Base-by-base conservation (phyloP, 2,888 invertebrate genomes). In the Plebejus melissa region DNA sequence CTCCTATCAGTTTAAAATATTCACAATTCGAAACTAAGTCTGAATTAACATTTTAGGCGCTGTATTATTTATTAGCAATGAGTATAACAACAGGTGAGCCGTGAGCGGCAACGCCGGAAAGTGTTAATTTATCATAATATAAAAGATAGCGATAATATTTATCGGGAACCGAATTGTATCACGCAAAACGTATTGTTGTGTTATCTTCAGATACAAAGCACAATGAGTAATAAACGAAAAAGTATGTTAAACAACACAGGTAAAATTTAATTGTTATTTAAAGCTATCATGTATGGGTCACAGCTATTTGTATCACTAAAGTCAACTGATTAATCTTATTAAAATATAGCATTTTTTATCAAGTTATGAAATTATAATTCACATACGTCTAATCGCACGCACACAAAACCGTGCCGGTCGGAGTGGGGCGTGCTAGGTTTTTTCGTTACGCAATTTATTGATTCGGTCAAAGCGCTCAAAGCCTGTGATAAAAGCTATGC, bases 161-260 rank as follows among this genome's bases (percentile, higher is more conserved):
- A 65, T 65, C 65, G 65, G 32, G 11, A 32, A 65, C 13, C 32
- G 3, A 65, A 65, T 32, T 65, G 36, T 65, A 65, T 65, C 32
- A 65, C 65, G 22, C 22, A 22, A 22, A 22, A 22, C 22, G 22
- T 65, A 36, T 65, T 65, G 36, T 65, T 4, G 5, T 36, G 65
- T 36, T 65, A 65, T 32, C 65, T 6, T 32, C 65, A 65, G 65
- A 65, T 65, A 65, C 32, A 36, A 36, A 65, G 16, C 65, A 65
- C 65, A 65, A 65, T 36, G 32, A 65, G 32, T 65, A 36, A 16
- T 65, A 65, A 32, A 65, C 28, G 28, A 65, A 65, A 65, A 65
- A 32, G 32, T 65, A 65, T 60, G 60, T 28, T 28, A 60, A 22
- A 60, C 7, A 9, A 60, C 22, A 22, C 28, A 22, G 11, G 28